Evolutionary conservation across 2,113 vertebrate species (phyloP).

Genomic region (Crotalus tigris): DNA sequence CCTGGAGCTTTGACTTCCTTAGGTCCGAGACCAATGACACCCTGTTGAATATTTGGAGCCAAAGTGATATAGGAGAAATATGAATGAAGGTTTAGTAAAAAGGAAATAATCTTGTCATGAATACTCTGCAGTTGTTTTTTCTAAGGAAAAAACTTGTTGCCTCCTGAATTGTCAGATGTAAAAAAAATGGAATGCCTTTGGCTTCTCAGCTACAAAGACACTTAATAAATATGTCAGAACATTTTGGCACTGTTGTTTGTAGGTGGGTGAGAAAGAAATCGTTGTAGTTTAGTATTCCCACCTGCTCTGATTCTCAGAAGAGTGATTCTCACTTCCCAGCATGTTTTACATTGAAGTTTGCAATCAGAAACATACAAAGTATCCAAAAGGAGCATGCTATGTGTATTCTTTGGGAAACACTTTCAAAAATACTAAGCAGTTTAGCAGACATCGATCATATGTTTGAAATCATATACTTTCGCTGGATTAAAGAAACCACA

Average conservation of each 20-base stretch:
- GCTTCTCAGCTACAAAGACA: slow-evolving; percentile 43
- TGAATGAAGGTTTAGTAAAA: slow-evolving; percentile 50
- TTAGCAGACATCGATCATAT: background rate
- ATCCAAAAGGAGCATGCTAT: background rate
- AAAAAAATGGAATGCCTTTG: slow-evolving; percentile 60
- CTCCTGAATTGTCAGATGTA: slow-evolving; percentile 48
- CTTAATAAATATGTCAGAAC: slow-evolving; percentile 51
- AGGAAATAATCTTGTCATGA: background rate
- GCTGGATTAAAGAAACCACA: background rate
- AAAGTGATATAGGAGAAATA: slow-evolving; percentile 30
- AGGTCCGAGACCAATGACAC: background rate
- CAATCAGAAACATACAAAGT: background rate
- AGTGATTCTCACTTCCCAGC: background rate
- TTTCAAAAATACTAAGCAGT: background rate
- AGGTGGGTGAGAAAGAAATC: slow-evolving; percentile 13
- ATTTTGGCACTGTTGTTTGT: slow-evolving; percentile 21
- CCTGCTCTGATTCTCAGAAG: background rate
- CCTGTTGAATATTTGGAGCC: slow-evolving; percentile 42
- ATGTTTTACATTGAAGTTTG: slow-evolving; percentile 1
- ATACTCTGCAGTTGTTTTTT: slow-evolving; percentile 55
- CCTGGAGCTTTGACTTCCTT: background rate
- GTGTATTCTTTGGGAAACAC: background rate
- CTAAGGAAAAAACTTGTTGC: slow-evolving; percentile 27
- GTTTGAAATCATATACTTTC: background rate
- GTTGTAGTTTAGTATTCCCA: background rate